A percentile compares a stretch with the other conserved stretches of the same genome.
phyloP scores from a whole-genome alignment of 1,140 invertebrate genomes.

The Cotesia glomerata region DNA sequence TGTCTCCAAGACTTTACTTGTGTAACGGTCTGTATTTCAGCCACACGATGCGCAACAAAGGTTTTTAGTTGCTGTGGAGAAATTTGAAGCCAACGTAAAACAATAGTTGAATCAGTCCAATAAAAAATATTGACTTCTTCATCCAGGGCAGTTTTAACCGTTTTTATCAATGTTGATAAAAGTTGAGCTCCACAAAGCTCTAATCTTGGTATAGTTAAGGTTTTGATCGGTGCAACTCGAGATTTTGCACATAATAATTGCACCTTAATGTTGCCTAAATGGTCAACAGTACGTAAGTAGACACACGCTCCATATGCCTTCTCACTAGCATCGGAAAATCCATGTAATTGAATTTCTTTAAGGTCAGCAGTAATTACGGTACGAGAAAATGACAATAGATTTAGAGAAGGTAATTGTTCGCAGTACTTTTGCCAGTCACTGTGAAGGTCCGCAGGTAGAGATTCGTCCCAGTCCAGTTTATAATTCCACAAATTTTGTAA shows the following conservation, averaged over 20 bases:
- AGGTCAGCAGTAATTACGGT: not conserved
- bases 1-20: not conserved
- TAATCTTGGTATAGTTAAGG: conserved; percentile 19
- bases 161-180: not conserved
- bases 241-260: conserved; percentile 21
- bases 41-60: conserved; percentile 17
- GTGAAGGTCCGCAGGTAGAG: conserved; percentile 14
- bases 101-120: conserved; percentile 9
- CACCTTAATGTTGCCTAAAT: not conserved
- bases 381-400: not conserved
- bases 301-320: conserved; percentile 49
- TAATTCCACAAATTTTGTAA: conserved; percentile 41
- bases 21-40: conserved; percentile 10
- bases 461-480: conserved; percentile 40
- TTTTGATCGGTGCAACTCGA: conserved; percentile 26
- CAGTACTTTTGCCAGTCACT: conserved; percentile 33
- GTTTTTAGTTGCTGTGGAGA: conserved; percentile 5
- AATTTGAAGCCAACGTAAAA: not conserved
- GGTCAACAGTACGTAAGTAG: conserved; percentile 2
- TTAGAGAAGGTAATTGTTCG: not conserved
- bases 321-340: conserved; percentile 50
- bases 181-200: conserved; percentile 26
- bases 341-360: conserved; percentile 39
- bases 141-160: not conserved
- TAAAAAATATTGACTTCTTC: not conserved